A percentile compares a stretch with the other conserved stretches of the same genome.
Evolutionary conservation across 1,140 invertebrate genomes (phyloP).

Genomic region (Brachionus rubens): DNA sequence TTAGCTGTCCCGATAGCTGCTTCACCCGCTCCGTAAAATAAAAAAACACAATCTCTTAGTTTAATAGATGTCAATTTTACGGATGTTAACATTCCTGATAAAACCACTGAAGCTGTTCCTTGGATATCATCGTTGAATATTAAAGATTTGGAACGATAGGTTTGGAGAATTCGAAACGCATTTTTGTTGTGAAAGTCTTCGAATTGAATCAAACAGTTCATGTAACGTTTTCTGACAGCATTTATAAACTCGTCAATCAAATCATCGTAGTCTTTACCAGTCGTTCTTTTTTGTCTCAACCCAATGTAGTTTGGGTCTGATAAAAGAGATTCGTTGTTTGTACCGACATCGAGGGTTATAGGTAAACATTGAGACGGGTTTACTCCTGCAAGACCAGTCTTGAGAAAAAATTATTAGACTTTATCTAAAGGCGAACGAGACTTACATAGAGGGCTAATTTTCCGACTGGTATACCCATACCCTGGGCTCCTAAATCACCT

Average conservation of each 20-base stretch:
- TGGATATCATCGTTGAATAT: constrained; percentile 62
- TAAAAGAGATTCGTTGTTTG: constrained; percentile 67
- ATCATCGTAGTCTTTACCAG: constrained; percentile 83
- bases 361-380: constrained; percentile 55
- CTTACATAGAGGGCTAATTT: constrained; percentile 58
- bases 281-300: constrained; percentile 76
- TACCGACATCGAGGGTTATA: constrained; percentile 58
- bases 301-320: constrained; percentile 95
- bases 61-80: constrained; percentile 54
- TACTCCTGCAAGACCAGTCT: constrained; percentile 58
- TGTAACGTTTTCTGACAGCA: constrained; percentile 76
- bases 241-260: constrained; percentile 98
- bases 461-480: constrained; percentile 60
- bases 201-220: constrained; percentile 59
- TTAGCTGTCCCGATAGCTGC: constrained; percentile 60
- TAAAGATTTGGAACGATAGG: constrained; percentile 57
- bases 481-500: constrained; percentile 58
- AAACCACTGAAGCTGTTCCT: constrained; percentile 61
- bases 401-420: no score
- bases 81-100: constrained; percentile 55
- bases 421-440: no score
- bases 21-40: constrained; percentile 60
- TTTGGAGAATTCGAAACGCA: constrained; percentile 58
- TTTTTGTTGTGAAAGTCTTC: constrained; percentile 62
- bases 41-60: constrained; percentile 55